phyloP scores from a whole-genome alignment of 2,113 vertebrate genomes.

The Verasper variegatus region DNA sequence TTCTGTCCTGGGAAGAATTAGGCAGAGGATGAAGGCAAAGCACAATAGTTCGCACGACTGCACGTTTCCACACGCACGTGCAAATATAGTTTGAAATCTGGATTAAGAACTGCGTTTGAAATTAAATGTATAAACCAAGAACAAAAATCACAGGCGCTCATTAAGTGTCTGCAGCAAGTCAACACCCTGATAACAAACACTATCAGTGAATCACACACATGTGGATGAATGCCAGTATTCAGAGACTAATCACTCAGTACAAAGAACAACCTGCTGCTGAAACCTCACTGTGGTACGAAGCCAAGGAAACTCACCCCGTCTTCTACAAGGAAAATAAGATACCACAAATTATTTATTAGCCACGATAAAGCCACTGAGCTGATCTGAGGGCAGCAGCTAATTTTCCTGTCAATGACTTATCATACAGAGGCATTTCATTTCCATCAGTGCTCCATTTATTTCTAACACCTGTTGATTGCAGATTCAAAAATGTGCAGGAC shows the following conservation, averaged over 20 bases:
- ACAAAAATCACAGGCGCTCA: not conserved
- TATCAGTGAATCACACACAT: slow-evolving; percentile 26
- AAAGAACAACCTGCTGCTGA: slow-evolving; percentile 18
- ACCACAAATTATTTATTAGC: not conserved
- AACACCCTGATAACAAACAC: slow-evolving; percentile 23
- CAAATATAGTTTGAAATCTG: not conserved
- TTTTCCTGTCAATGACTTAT: no score
- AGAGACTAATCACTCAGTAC: slow-evolving; percentile 1
- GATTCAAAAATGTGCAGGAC: no score
- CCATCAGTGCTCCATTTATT: no score
- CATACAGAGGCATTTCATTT: no score
- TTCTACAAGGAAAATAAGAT: not conserved
- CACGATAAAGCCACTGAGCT: no score
- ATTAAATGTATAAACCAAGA: not conserved
- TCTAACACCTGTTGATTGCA: no score
- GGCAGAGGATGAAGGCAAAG: not conserved
- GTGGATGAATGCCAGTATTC: slow-evolving; percentile 7
- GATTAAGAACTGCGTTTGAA: not conserved
- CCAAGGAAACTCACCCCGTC: not conserved
- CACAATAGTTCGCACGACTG: not conserved
- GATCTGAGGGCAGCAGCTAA: no score
- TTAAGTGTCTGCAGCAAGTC: not conserved
- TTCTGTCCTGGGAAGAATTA: slow-evolving; percentile 39
- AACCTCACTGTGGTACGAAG: not conserved
- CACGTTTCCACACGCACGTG: not conserved